Evolutionary conservation across 1,140 invertebrate species (phyloP).

Genomic region (Drosophila micromelanica): DNA sequence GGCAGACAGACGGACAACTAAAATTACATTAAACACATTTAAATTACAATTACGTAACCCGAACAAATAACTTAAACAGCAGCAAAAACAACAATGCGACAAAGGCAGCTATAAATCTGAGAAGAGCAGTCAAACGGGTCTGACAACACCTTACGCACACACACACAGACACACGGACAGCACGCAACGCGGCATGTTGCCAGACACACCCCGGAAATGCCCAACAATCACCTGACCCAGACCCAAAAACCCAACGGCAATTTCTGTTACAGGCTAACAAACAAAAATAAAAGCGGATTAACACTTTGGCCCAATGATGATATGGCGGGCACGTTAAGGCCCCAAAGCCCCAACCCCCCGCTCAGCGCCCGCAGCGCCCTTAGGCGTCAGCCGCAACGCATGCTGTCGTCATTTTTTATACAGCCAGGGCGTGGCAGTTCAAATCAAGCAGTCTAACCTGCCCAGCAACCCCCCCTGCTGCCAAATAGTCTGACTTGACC

Average conservation of each 20-base stretch:
- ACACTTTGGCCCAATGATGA: slow-evolving; percentile 75
- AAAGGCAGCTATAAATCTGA: slow-evolving; percentile 41
- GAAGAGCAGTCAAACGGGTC: slow-evolving; percentile 44
- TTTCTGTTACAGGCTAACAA: slow-evolving; percentile 54
- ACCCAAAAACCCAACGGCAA: slow-evolving; percentile 41
- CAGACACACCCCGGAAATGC: slow-evolving; percentile 54
- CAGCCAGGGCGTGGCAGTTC: slow-evolving; percentile 34
- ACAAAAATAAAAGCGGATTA: slow-evolving; percentile 82
- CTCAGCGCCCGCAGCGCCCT: too few relatives aligned
- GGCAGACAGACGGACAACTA: slow-evolving; percentile 50
- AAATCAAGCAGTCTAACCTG: slow-evolving; percentile 28
- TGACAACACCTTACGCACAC: slow-evolving; percentile 53
- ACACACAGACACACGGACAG: slow-evolving; percentile 1
- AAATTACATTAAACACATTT: slow-evolving; percentile 77
- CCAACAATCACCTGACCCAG: slow-evolving; percentile 49
- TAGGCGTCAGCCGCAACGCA: slow-evolving; percentile 4
- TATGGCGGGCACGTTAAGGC: slow-evolving; percentile 43
- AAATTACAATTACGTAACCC: slow-evolving; percentile 80
- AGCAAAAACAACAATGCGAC: slow-evolving; percentile 21
- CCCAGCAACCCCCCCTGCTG: not conserved
- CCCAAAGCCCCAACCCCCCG: not conserved
- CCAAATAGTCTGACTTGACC: slow-evolving; percentile 53
- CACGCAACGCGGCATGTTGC: slow-evolving; percentile 3
- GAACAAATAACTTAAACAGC: slow-evolving; percentile 33
- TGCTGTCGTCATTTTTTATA: slow-evolving; percentile 47